Base-by-base conservation (phyloP, 2,888 invertebrate species). In the Rhabditophanes sp. region DNA sequence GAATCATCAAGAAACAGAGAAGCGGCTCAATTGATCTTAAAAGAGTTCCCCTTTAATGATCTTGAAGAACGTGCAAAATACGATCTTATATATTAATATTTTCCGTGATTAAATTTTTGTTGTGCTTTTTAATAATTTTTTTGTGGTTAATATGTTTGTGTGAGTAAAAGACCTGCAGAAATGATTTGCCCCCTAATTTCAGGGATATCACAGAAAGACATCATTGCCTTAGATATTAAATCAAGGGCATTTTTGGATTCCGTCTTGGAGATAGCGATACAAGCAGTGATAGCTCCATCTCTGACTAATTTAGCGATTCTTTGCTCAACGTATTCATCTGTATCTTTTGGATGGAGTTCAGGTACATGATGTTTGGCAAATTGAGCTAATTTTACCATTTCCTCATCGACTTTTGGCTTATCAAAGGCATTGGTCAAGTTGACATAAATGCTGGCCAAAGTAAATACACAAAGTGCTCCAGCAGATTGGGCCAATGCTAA, bases 351-450 rank as follows among this genome's bases (percentile, higher is more conserved):
- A 30, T 55, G 61, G 9, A 42, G 42, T 67, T 93, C 85, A 2
- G 96, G 96, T 48, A 99, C 81, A 68, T 96, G 96, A 64, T 93
- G 90, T 68, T 99, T 96, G 2, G 96, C 84, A 70, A 90, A 99
- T 70, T 93, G 88, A 0, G 96, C 96, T 44, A 99, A 69, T 67
- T 96, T 88, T 12, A 90, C 65, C 81, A 99, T 80, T 72, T 96
- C 96, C 3, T 90, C 88, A 54, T 85, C 75, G 0, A 90, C 88
- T 56, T 85, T 75, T 65, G 88, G 85, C 66, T 88, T 90, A 50
- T 96, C 93, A 66, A 90, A 93, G 3, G 87, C 84, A 70, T 96
- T 99, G 62, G 85, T 83, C 12, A 96, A 70, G 67, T 99, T 96
- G 0, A 90, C 90, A 46, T 96, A 74, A 9, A 88, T 84, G 1